Evolutionary conservation across 1,140 invertebrate species (phyloP).

Genomic region (Glossosoma conforme): DNA sequence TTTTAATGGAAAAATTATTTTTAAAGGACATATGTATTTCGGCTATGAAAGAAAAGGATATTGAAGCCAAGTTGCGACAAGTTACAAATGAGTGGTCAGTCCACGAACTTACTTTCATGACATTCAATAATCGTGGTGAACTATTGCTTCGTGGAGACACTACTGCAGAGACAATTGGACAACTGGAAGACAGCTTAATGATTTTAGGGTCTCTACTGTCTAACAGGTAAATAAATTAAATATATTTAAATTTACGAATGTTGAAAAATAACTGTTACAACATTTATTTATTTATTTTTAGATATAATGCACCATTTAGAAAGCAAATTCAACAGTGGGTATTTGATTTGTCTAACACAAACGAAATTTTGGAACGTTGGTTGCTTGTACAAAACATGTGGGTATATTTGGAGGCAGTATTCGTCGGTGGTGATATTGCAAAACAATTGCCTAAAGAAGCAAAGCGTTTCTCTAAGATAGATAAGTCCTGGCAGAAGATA

Average conservation of each 20-base stretch:
- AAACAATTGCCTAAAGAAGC: constrained; percentile 95
- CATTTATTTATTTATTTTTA: constrained; percentile 37
- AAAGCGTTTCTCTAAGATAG: constrained; percentile 92
- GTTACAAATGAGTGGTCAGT: constrained; percentile 94
- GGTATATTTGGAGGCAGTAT: constrained; percentile 97
- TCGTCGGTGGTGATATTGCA: constrained; percentile 96
- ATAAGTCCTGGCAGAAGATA: constrained; percentile 97
- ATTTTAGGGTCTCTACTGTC: constrained; percentile 87
- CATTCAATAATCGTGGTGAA: constrained; percentile 93
- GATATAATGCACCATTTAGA: constrained; percentile 94
- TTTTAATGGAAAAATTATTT: not conserved
- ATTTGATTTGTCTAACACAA: constrained; percentile 89
- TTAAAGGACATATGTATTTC: constrained; percentile 93
- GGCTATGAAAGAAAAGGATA: constrained; percentile 96
- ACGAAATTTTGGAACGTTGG: constrained; percentile 95
- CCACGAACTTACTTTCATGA: constrained; percentile 89
- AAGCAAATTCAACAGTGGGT: constrained; percentile 97
- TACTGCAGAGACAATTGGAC: constrained; percentile 90
- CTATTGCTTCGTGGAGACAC: constrained; percentile 87
- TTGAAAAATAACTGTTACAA: not conserved
- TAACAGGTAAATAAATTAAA: constrained; percentile 59
- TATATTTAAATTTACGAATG: constrained; percentile 5
- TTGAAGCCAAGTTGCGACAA: constrained; percentile 90
- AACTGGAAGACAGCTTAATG: constrained; percentile 95
- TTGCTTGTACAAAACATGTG: constrained; percentile 96